Percentiles rank a stretch among this genome's conserved stretches.
Evolutionary conservation across 2,797 vertebrate species (phyloP).

Genomic region (Mormyrops attenuatus): DNA sequence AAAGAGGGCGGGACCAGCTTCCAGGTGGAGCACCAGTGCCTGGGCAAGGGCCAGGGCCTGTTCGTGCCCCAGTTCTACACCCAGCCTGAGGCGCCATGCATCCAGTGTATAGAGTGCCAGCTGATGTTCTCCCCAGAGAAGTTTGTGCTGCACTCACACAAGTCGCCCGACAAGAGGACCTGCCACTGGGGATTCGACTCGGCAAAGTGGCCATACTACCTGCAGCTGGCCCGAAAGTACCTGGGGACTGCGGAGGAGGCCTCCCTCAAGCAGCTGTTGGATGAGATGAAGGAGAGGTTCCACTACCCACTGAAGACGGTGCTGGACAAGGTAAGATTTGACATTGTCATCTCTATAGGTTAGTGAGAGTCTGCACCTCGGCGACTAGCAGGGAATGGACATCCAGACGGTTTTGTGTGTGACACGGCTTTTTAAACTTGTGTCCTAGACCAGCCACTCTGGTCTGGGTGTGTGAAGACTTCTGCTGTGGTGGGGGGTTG

Average conservation of each 20-base stretch:
- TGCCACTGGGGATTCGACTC: slow-evolving; percentile 99
- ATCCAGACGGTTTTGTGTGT: neutral
- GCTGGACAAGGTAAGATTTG: slow-evolving; percentile 79
- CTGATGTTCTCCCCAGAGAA: slow-evolving; percentile 93
- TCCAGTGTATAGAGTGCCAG: slow-evolving; percentile 93
- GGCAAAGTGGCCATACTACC: slow-evolving; percentile 94
- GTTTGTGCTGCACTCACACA: slow-evolving; percentile 97
- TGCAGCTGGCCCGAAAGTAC: slow-evolving; percentile 90
- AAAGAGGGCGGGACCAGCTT: slow-evolving; percentile 87
- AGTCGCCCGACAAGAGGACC: slow-evolving; percentile 93
- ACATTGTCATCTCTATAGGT: neutral
- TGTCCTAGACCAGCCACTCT: neutral
- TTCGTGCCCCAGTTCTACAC: slow-evolving; percentile 91
- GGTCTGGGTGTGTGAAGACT: neutral
- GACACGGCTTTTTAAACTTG: neutral
- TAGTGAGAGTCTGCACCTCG: neutral
- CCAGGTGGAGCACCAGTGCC: slow-evolving; percentile 93
- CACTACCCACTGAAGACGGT: slow-evolving; percentile 73
- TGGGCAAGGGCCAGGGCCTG: slow-evolving; percentile 95
- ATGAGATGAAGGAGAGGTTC: slow-evolving; percentile 96
- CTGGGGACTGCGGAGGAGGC: slow-evolving; percentile 75
- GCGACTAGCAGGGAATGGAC: neutral
- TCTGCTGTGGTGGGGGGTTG: neutral
- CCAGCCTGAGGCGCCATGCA: slow-evolving; percentile 82
- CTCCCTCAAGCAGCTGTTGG: slow-evolving; percentile 76